Evolutionary conservation across 2,888 invertebrate genomes (phyloP).

Genomic region (Apotomis betuletana): DNA sequence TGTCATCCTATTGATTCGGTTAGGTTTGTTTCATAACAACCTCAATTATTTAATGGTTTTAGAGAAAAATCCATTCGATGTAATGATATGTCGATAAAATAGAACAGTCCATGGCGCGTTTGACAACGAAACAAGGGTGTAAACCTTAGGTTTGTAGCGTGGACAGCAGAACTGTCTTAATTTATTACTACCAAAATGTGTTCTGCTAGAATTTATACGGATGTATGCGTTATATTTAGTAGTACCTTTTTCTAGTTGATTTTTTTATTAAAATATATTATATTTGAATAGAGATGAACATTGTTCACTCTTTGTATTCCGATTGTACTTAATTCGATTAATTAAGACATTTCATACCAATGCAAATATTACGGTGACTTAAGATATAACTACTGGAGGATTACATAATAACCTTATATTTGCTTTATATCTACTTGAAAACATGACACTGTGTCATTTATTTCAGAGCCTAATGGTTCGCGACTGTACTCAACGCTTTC

Average conservation of each 20-base stretch:
- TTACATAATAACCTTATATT: neutral
- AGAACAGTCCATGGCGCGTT: too few relatives aligned
- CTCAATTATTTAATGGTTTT: too few relatives aligned
- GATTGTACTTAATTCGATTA: slow-evolving; percentile 21
- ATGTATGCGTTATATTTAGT: slow-evolving; percentile 32
- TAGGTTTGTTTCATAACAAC: too few relatives aligned
- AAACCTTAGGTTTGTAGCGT: slow-evolving; percentile 19
- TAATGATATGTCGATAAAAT: too few relatives aligned
- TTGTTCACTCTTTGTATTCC: slow-evolving; percentile 14
- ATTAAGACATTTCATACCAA: neutral
- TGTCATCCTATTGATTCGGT: too few relatives aligned
- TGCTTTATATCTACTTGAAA: neutral
- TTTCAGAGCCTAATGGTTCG: too few relatives aligned
- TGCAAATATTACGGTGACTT: neutral
- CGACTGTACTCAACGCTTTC: neutral
- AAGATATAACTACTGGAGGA: neutral
- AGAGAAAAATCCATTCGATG: too few relatives aligned
- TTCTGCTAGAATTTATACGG: slow-evolving; percentile 38
- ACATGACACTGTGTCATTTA: neutral
- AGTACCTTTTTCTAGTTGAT: slow-evolving; percentile 26
- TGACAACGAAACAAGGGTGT: too few relatives aligned
- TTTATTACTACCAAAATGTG: slow-evolving; percentile 41
- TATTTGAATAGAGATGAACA: slow-evolving; percentile 4
- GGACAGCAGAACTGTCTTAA: slow-evolving; percentile 38
- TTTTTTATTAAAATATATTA: slow-evolving; percentile 12